Evolutionary conservation across 2,113 vertebrate genomes (phyloP), one percentile per base, ranked within the genome.

Genomic region (Rafetus swinhoei): DNA sequence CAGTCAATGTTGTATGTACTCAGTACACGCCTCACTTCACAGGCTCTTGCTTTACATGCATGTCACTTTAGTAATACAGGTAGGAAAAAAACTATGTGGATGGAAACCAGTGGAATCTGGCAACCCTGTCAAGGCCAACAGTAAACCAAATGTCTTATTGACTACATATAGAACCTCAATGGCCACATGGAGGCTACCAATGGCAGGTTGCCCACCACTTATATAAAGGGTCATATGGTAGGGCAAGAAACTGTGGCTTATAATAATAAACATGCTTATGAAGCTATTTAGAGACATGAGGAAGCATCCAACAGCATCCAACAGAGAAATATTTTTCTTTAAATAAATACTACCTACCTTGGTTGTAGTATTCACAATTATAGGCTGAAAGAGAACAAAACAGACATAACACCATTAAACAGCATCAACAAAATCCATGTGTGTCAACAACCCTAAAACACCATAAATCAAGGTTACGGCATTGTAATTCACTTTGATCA

Each of bases 351-450:
- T 74, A 97, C 98, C 59, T 98, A 99, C 99, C 99, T 99, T 99
- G 98, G 97, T 99, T 99, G 95, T 99, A 99, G 97, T 99, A 99
- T 98, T 99, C 99, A 98, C 99, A 99, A 89, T 99, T 99, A 94
- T 98, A 99, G 35, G 99, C 99, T 99, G 97, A 98, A 98, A 96
- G 94, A 86, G 97, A 90, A 85, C 7, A 92, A 97, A 96, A 81
- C 6, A 90, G 92, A 16, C 11, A 84, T 16, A 90, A 84, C 82
- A 76, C 9, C 86, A 55, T 9, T 27, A 82, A 5, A 69, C 50
- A 90, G 50, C n/a, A 79, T 35, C 8, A 84, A 12, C 5, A 90
- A 39, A 72, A 89, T 85, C 7, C 19, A n/a, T 45, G 4, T 57
- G 87, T 84, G 84, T 60, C 25, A 82, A 32, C 55, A 81, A 92